phyloP scores from a whole-genome alignment of 2,888 invertebrate genomes.

The Microplitis deprimator region DNA sequence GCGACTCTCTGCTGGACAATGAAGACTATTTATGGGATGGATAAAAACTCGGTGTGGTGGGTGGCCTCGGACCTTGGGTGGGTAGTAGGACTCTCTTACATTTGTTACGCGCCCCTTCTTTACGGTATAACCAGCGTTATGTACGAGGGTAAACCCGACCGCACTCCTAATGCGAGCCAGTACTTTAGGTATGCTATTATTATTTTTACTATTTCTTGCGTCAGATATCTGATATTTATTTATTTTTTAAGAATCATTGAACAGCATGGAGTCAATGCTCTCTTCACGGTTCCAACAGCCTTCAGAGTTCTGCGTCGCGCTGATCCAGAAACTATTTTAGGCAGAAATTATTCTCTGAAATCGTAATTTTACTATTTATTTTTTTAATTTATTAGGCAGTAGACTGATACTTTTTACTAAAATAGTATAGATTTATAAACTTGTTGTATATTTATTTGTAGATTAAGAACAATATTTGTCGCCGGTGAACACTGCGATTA shows the following conservation, averaged over 20 bases:
- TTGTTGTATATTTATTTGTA: conserved; percentile 35
- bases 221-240: not conserved
- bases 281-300: conserved; percentile 94
- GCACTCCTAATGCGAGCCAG: conserved; percentile 93
- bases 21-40: conserved; percentile 85
- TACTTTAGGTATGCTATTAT: conserved; percentile 82
- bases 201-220: not conserved
- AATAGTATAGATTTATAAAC: too few relatives aligned
- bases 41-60: conserved; percentile 89
- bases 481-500: conserved; percentile 96
- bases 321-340: conserved; percentile 81
- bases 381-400: not conserved
- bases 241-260: conserved; percentile 81
- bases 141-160: conserved; percentile 95
- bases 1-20: conserved; percentile 89
- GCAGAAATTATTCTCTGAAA: conserved; percentile 80
- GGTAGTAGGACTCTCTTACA: conserved; percentile 96
- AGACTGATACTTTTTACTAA: too few relatives aligned
- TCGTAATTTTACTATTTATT: conserved; percentile 70
- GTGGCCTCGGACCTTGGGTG: conserved; percentile 91
- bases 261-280: conserved; percentile 86
- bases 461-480: conserved; percentile 81
- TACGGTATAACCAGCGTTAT: conserved; percentile 86
- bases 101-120: conserved; percentile 91
- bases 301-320: conserved; percentile 87